A percentile compares a stretch with the other conserved stretches of the same genome.
Evolutionary conservation across 2,888 invertebrate genomes (phyloP).

Genomic region (Spodoptera exigua): DNA sequence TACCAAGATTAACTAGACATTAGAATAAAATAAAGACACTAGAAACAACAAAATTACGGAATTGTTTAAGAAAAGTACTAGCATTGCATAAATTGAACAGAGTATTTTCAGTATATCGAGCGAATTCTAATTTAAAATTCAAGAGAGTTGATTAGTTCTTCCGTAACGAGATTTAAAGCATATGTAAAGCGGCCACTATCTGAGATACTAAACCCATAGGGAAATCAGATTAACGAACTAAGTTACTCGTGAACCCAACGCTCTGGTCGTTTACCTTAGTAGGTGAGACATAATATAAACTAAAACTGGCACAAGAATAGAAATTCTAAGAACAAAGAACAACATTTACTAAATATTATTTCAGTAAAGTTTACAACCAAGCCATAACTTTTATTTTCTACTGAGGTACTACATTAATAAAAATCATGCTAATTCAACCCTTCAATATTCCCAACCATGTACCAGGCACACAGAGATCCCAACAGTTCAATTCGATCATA

Average conservation of each 20-base stretch:
- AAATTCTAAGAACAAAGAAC: too few relatives aligned
- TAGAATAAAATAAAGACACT: too few relatives aligned
- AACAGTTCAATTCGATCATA: constrained; percentile 52
- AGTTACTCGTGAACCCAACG: background rate
- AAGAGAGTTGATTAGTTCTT: background rate
- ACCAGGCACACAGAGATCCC: constrained; percentile 43
- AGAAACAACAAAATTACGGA: too few relatives aligned
- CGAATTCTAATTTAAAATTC: too few relatives aligned
- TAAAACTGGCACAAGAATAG: too few relatives aligned
- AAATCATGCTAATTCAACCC: constrained; percentile 5
- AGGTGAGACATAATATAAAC: background rate
- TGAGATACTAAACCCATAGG: background rate
- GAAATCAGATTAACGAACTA: constrained; percentile 20
- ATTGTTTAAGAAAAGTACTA: too few relatives aligned
- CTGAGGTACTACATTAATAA: background rate
- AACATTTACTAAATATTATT: background rate
- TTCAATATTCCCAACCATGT: constrained; percentile 23
- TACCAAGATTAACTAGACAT: too few relatives aligned
- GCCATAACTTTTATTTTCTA: background rate
- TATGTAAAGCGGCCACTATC: background rate
- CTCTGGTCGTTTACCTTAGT: background rate
- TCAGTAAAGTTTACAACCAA: background rate
- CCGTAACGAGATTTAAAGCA: background rate
- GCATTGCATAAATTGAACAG: too few relatives aligned
- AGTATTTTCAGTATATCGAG: too few relatives aligned